These are phyloP conservation scores for Anguilla pacifica DNA, from an alignment of 2,797 vertebrate species.

Conservation along the genomic window DNA sequence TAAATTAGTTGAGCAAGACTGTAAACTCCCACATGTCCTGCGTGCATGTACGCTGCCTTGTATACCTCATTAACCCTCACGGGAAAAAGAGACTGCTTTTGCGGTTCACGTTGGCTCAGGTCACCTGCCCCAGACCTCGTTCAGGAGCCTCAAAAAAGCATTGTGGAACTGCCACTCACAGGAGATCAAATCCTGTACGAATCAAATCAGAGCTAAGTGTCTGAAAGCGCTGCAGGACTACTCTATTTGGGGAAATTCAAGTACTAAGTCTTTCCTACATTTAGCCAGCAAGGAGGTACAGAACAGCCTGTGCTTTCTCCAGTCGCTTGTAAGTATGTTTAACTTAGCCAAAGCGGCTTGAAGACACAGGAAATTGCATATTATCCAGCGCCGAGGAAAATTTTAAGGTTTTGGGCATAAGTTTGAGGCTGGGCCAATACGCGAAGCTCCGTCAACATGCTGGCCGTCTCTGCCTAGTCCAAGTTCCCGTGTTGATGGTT, in stretches of 20 bases:
- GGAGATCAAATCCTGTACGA: neutral
- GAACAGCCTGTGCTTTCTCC: slow-evolving; percentile 58
- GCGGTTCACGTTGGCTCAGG: neutral
- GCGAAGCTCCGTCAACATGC: neutral
- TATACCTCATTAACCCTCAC: neutral
- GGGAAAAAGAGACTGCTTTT: neutral
- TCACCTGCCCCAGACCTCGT: neutral
- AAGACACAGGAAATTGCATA: slow-evolving; percentile 61
- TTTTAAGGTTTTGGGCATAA: slow-evolving; percentile 39
- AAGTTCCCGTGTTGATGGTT: neutral
- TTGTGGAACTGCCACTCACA: neutral
- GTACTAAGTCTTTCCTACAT: slow-evolving; percentile 22
- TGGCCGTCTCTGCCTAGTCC: neutral
- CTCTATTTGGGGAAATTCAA: neutral
- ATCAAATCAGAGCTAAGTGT: neutral
- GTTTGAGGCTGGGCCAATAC: neutral
- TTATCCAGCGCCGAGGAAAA: slow-evolving; percentile 50
- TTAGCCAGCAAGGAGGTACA: slow-evolving; percentile 22
- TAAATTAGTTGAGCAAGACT: neutral
- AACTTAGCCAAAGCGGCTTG: slow-evolving; percentile 39
- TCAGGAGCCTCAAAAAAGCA: neutral
- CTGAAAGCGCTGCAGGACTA: neutral
- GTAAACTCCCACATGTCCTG: neutral
- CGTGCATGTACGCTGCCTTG: neutral
- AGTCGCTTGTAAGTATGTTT: slow-evolving; percentile 40